Evolutionary conservation across 2,888 invertebrate species (phyloP), one percentile per base, ranked within the genome.

Genomic region (Polydrusus tereticollis): DNA sequence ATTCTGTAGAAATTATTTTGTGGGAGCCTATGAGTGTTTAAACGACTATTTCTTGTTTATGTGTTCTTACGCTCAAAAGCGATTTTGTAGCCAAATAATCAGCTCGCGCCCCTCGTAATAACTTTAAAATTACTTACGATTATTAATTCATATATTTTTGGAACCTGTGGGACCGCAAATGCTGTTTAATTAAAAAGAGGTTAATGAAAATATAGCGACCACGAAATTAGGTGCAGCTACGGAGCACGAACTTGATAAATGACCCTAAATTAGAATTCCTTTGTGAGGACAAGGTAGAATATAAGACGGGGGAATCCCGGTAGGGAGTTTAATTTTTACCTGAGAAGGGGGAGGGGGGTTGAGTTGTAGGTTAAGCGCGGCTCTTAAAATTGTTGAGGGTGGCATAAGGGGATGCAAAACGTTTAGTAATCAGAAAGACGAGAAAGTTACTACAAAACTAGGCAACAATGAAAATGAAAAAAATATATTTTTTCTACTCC

Each of bases 211-310:
- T 72, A 66, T 70, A 73, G 67, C 70, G 66, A 41, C 65, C 70
- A 55, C 66, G 41, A 67, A 73, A 73, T 73, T 73, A 70, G 73
- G 70, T 67, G 63, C 65, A 65, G 64, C 63, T 45, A 68, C 59
- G 72, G 68, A 68, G 69, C 69, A 64, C 69, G 64, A 47, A 43
- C 68, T 68, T 70, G 73, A 73, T 73, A 73, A 73, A 73, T 70
- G 70, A 57, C 67, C 67, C 47, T 67, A 73, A 73, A 73, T 73
- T 73, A 70, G 73, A 73, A 73, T 73, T 73, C 73, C 73, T 73
- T 36, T 47, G 62, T 43, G 70, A 50, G 65, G 64, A 72, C 72
- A 72, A 63, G 67, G 70, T 73, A 70, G 50, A 38, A 43, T 66
- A 55, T 72, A 69, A 72, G 69, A 72, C 62, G 69, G 45, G 47